Percentiles rank a stretch among this genome's conserved stretches.
Evolutionary conservation across 2,888 invertebrate species (phyloP).

Genomic region (Orgyia antiqua): DNA sequence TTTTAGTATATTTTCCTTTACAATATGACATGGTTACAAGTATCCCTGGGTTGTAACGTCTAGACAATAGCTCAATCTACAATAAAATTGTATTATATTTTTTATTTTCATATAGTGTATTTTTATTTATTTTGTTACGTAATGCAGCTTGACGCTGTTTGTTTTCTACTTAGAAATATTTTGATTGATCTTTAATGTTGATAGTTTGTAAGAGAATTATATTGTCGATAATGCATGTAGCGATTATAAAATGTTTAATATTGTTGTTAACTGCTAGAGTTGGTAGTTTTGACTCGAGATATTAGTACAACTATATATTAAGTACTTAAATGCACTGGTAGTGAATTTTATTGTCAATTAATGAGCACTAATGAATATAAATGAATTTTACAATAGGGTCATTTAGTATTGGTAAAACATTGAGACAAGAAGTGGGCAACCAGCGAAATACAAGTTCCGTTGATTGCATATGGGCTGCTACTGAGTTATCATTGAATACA

Average conservation of each 20-base stretch:
- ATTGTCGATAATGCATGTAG: constrained; percentile 53
- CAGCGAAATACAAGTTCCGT: too few relatives aligned
- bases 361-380: constrained; percentile 23
- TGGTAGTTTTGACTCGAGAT: constrained; percentile 39
- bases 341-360: constrained; percentile 47
- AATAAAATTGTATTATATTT: constrained; percentile 39
- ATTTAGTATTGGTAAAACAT: too few relatives aligned
- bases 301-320: constrained; percentile 48
- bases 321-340: constrained; percentile 38
- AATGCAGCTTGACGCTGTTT: constrained; percentile 65
- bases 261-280: constrained; percentile 47
- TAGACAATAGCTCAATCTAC: constrained; percentile 71
- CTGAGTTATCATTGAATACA: too few relatives aligned
- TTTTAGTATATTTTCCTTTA: constrained; percentile 24
- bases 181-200: constrained; percentile 51
- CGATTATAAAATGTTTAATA: constrained; percentile 41
- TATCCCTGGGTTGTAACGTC: constrained; percentile 72
- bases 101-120: constrained; percentile 48
- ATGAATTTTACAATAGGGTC: too few relatives aligned
- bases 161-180: constrained; percentile 52
- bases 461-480: too few relatives aligned
- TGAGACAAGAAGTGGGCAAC: too few relatives aligned
- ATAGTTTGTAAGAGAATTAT: constrained; percentile 52
- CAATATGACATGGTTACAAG: constrained; percentile 64
- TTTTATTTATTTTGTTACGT: constrained; percentile 60